These are phyloP conservation scores for Xenotilapia leptura DNA, from an alignment of 2,113 vertebrate species.

Conservation along the genomic window DNA sequence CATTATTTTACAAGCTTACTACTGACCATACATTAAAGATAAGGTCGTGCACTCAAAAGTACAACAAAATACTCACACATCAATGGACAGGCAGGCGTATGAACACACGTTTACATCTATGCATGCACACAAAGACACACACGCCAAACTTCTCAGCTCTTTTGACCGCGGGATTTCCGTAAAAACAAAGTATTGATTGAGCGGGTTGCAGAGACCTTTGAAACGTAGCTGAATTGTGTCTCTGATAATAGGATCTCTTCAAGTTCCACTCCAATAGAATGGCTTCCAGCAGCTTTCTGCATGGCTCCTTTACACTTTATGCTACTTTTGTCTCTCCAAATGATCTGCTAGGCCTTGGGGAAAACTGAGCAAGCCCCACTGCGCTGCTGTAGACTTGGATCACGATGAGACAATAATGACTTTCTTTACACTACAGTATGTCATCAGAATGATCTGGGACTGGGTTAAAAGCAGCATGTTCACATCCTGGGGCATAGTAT, in stretches of 20 bases:
- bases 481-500: neutral
- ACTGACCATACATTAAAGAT: conserved; percentile 42
- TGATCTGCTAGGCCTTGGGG: conserved; percentile 17
- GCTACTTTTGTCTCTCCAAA: conserved; percentile 40
- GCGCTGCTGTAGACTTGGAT: neutral
- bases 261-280: conserved; percentile 54
- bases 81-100: neutral
- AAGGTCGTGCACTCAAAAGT: neutral
- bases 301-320: neutral
- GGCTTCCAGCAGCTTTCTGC: conserved; percentile 40
- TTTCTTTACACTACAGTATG: neutral
- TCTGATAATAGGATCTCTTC: conserved; percentile 61
- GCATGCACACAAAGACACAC: neutral
- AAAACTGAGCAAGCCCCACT: neutral
- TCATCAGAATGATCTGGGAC: neutral
- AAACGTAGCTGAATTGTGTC: conserved; percentile 32
- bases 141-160: neutral
- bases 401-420: neutral
- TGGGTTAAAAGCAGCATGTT: neutral
- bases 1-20: conserved; percentile 35
- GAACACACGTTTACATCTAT: neutral
- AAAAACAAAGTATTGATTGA: conserved; percentile 58
- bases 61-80: neutral
- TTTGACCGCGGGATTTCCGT: conserved; percentile 27
- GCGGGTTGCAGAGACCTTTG: conserved; percentile 36